phyloP scores from a whole-genome alignment of 2,888 invertebrate species.

The Epinotia nisella region DNA sequence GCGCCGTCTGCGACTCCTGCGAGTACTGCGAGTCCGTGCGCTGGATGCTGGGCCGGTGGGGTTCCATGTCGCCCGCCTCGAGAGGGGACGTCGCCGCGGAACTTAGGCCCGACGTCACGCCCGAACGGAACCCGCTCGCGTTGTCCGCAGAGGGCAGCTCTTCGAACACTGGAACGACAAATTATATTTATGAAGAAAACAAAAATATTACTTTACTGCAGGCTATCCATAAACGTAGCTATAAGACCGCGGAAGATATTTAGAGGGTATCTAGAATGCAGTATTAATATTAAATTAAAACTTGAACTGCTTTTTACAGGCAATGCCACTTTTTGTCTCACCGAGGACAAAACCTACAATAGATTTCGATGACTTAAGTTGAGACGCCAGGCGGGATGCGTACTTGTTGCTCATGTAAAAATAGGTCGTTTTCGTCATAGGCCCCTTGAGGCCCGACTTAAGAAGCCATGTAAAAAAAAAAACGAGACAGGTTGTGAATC shows the following conservation, averaged over 20 bases:
- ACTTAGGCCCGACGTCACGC: constrained; percentile 71
- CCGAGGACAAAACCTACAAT: not conserved
- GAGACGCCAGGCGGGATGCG: too few species aligned
- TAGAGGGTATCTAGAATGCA: not conserved
- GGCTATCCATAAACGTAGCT: too few species aligned
- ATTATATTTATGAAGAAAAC: not conserved
- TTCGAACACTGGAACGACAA: constrained; percentile 87
- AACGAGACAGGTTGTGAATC: too few species aligned
- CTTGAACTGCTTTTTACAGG: too few species aligned
- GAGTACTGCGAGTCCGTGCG: constrained; percentile 79
- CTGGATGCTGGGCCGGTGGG: constrained; percentile 59
- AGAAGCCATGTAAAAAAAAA: too few species aligned
- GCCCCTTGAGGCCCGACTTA: too few species aligned
- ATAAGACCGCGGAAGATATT: too few species aligned
- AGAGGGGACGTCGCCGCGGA: constrained; percentile 73
- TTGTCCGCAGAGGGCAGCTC: constrained; percentile 86
- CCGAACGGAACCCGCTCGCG: constrained; percentile 78
- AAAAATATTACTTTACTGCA: not conserved
- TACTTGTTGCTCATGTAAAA: too few species aligned
- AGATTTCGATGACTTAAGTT: not conserved
- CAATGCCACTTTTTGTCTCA: not conserved
- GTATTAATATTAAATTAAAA: not conserved
- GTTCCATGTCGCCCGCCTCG: constrained; percentile 55
- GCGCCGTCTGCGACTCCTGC: constrained; percentile 62
- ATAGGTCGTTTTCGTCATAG: not conserved